phyloP scores from a whole-genome alignment of 92 coral and sea anemone species.

The Porites cylindrica region DNA sequence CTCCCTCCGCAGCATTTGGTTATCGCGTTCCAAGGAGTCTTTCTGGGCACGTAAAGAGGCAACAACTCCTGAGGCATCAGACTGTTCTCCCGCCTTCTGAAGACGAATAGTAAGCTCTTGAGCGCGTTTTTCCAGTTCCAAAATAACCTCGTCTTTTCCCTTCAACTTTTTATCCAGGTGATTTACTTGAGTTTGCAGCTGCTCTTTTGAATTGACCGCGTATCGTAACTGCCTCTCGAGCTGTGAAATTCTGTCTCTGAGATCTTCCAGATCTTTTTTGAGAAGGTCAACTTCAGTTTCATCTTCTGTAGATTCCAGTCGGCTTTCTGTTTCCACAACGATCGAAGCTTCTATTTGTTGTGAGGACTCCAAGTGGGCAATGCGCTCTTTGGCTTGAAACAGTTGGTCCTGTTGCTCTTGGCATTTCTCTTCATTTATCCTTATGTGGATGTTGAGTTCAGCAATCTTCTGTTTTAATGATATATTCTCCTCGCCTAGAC shows the following conservation, averaged over 20 bases:
- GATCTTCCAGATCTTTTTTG: constrained; percentile 80
- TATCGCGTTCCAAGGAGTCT: constrained; percentile 90
- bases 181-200: constrained; percentile 75
- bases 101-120: constrained; percentile 85
- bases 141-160: constrained; percentile 85
- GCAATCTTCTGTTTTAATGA: constrained; percentile 80
- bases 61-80: constrained; percentile 86
- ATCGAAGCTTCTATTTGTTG: constrained; percentile 68
- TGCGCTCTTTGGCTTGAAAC: constrained; percentile 76
- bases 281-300: constrained; percentile 80
- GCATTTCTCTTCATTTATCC: constrained; percentile 82
- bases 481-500: constrained; percentile 88
- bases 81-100: constrained; percentile 80
- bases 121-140: constrained; percentile 80
- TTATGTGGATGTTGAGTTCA: constrained; percentile 74
- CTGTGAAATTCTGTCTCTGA: constrained; percentile 76
- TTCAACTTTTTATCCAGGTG: constrained; percentile 72
- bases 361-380: constrained; percentile 63
- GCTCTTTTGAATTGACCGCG: constrained; percentile 77
- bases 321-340: constrained; percentile 31
- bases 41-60: constrained; percentile 88
- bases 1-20: constrained; percentile 89
- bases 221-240: constrained; percentile 83
- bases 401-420: constrained; percentile 82
- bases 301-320: constrained; percentile 74